Conservation (phyloP, 2,797 vertebrate species). For the Cirrhinus mrigala region DNA sequence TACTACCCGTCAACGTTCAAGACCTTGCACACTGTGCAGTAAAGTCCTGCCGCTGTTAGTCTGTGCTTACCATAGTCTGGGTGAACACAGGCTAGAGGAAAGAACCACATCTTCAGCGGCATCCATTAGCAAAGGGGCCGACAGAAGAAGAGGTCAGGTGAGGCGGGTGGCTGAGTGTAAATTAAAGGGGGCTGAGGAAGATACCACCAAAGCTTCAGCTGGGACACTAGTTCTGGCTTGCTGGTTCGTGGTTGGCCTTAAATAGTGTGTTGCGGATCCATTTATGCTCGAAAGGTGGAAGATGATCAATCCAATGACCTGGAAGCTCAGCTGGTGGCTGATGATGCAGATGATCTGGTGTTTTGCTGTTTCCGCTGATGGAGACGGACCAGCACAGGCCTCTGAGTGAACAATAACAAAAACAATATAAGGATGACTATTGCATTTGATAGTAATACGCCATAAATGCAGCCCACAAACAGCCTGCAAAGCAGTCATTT, state of each 20-base stretch:
- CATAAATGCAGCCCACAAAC: not conserved
- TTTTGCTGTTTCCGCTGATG: not conserved
- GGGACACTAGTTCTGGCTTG: too few relatives aligned
- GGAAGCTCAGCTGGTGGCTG: constrained; percentile 9
- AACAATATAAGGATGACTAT: not conserved
- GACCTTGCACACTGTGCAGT: too few relatives aligned
- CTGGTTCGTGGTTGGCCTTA: not conserved
- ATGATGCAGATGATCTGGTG: not conserved
- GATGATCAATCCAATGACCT: not conserved
- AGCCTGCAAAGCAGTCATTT: not conserved
- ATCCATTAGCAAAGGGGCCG: too few relatives aligned
- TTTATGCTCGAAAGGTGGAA: constrained; percentile 7
- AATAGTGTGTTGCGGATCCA: constrained; percentile 3
- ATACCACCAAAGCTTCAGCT: too few relatives aligned
- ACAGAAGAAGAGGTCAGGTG: too few relatives aligned
- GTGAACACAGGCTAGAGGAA: too few relatives aligned
- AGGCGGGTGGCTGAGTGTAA: too few relatives aligned
- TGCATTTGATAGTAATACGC: not conserved
- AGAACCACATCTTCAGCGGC: too few relatives aligned
- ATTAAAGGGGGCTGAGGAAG: too few relatives aligned
- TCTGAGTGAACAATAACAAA: not conserved
- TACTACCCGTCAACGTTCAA: too few relatives aligned
- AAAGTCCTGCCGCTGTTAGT: too few relatives aligned
- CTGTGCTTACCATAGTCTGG: too few relatives aligned
- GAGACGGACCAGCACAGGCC: not conserved